phyloP scores from a whole-genome alignment of 2,888 invertebrate species.

The Temnothorax rugatulus region DNA sequence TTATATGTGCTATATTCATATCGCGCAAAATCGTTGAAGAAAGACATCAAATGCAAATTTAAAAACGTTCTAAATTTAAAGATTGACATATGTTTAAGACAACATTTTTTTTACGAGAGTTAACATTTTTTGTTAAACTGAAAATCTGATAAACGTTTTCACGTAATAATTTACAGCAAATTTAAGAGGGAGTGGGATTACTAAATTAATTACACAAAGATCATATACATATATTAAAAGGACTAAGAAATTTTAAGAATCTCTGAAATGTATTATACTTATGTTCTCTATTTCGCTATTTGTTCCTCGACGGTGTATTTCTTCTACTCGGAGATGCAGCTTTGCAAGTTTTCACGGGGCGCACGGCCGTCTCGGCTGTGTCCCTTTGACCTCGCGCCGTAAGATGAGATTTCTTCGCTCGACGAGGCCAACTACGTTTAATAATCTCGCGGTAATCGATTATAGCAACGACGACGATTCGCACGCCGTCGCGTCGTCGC shows the following conservation, averaged over 20 bases:
- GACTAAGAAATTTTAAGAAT: neutral
- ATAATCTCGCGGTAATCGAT: conserved; percentile 75
- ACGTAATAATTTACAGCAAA: neutral
- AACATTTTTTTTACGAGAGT: too few species aligned
- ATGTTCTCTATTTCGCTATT: neutral
- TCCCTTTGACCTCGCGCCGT: conserved; percentile 71
- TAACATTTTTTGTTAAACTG: neutral
- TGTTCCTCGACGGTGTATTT: neutral
- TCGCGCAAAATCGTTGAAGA: neutral
- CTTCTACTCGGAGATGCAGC: conserved; percentile 19
- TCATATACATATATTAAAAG: neutral
- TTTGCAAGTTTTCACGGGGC: conserved; percentile 65
- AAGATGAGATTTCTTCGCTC: conserved; percentile 66
- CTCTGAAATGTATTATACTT: neutral
- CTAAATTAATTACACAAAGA: conserved; percentile 11
- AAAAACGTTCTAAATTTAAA: neutral
- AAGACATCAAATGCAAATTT: neutral
- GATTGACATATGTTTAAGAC: neutral
- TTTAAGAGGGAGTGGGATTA: neutral
- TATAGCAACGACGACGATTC: conserved; percentile 68
- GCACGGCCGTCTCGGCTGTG: conserved; percentile 62
- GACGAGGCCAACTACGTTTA: conserved; percentile 64
- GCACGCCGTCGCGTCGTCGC: conserved; percentile 57
- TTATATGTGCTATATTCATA: neutral
- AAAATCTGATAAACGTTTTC: neutral